These are phyloP conservation scores for Nymphalis urticae DNA, from an alignment of 2,888 invertebrate species.

Conservation along the genomic window DNA sequence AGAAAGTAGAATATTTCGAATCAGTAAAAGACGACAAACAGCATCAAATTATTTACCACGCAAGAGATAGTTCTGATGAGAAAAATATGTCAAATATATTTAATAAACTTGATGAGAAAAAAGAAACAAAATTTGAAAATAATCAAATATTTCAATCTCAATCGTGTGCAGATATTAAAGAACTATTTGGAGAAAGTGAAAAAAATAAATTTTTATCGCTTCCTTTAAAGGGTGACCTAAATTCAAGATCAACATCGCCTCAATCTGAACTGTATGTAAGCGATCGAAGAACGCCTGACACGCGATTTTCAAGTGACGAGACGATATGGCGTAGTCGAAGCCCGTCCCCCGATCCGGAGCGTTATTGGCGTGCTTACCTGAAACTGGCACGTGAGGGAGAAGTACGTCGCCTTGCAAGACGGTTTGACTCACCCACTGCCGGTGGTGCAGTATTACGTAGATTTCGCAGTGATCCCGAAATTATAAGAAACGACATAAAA, in stretches of 20 bases:
- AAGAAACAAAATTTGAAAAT: conserved; percentile 50
- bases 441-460: conserved; percentile 78
- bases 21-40: conserved; percentile 81
- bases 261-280: conserved; percentile 74
- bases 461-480: conserved; percentile 90
- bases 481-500: conserved; percentile 82
- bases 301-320: conserved; percentile 83
- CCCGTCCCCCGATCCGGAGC: conserved; percentile 87
- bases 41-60: conserved; percentile 74
- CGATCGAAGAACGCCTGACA: conserved; percentile 77
- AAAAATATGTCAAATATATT: conserved; percentile 52
- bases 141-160: conserved; percentile 81
- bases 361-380: conserved; percentile 85
- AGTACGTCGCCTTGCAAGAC: conserved; percentile 88
- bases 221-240: conserved; percentile 70
- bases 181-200: conserved; percentile 89
- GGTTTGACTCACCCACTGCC: conserved; percentile 87
- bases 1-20: conserved; percentile 91
- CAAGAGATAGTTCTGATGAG: conserved; percentile 76
- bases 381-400: conserved; percentile 88
- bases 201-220: conserved; percentile 81
- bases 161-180: conserved; percentile 88
- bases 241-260: conserved; percentile 78
- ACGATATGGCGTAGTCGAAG: conserved; percentile 87
- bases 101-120: conserved; percentile 39